Percentiles rank a stretch among this genome's conserved stretches.
Evolutionary conservation across 2,888 invertebrate species (phyloP).

Genomic region (Celastrina argiolus): DNA sequence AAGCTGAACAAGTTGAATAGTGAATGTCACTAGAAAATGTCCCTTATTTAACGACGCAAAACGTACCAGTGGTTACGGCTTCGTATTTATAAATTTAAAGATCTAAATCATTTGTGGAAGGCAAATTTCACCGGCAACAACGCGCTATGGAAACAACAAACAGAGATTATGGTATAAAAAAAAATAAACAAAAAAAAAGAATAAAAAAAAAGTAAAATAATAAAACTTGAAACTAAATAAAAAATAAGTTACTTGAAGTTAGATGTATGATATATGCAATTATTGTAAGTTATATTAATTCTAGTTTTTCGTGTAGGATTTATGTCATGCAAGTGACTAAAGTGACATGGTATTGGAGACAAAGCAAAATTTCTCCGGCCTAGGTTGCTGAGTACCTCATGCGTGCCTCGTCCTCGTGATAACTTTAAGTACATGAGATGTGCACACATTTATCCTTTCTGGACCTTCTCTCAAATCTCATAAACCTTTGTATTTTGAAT

Average conservation of each 20-base stretch:
- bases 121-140: constrained; percentile 85
- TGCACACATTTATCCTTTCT: constrained; percentile 52
- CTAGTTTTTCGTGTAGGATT: constrained; percentile 67
- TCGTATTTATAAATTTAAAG: constrained; percentile 41
- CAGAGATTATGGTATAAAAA: constrained; percentile 79
- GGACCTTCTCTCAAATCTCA: constrained; percentile 56
- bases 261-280: constrained; percentile 77
- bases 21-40: constrained; percentile 39
- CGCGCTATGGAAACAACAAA: constrained; percentile 75
- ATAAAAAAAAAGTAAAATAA: constrained; percentile 79
- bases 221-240: constrained; percentile 76
- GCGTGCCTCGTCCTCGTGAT: constrained; percentile 65
- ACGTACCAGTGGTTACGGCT: constrained; percentile 37
- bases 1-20: constrained; percentile 62
- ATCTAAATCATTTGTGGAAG: constrained; percentile 80
- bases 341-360: constrained; percentile 42
- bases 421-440: constrained; percentile 63
- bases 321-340: constrained; percentile 48
- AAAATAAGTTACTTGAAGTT: constrained; percentile 76
- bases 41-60: constrained; percentile 29
- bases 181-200: constrained; percentile 58
- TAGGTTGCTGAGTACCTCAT: constrained; percentile 44
- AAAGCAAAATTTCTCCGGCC: constrained; percentile 36
- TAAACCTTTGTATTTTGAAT: constrained; percentile 52
- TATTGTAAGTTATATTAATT: constrained; percentile 74